These are phyloP conservation scores for Planococcus citri DNA, from an alignment of 1,140 invertebrate species.

Conservation along the genomic window DNA sequence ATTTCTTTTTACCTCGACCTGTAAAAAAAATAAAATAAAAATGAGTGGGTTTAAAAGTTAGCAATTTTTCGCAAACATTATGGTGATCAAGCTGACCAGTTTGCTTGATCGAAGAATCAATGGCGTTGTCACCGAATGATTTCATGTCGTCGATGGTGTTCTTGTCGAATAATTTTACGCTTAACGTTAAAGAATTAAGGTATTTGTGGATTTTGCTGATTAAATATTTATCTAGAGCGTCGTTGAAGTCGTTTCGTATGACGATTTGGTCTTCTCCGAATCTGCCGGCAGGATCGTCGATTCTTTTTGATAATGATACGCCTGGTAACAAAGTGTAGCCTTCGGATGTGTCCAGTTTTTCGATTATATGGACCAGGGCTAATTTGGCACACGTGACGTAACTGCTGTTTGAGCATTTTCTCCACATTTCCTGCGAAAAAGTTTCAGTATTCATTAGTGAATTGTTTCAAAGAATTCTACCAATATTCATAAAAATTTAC, in stretches of 20 bases:
- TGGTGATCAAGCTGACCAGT: neutral
- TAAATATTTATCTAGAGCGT: conserved; percentile 60
- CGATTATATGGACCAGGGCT: conserved; percentile 62
- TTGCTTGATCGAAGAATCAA: neutral
- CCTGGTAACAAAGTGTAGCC: conserved; percentile 47
- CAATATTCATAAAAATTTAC: too few species aligned
- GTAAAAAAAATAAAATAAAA: conserved; percentile 29
- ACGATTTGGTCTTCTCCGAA: conserved; percentile 17
- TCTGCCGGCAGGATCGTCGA: neutral
- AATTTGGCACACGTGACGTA: conserved; percentile 63
- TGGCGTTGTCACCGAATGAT: conserved; percentile 33
- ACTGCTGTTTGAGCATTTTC: conserved; percentile 48
- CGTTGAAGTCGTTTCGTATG: conserved; percentile 44
- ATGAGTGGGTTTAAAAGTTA: too few species aligned
- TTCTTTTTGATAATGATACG: neutral
- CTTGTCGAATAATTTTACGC: conserved; percentile 54
- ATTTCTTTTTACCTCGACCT: conserved; percentile 40
- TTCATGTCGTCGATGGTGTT: conserved; percentile 43
- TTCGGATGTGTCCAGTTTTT: conserved; percentile 50
- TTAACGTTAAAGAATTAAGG: conserved; percentile 56
- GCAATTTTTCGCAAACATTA: neutral
- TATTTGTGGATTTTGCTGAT: conserved; percentile 54
- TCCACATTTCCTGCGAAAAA: conserved; percentile 27
- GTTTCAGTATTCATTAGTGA: neutral
- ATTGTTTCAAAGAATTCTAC: too few species aligned